Evolutionary conservation across 1,140 invertebrate genomes (phyloP), one percentile per base, ranked within the genome.

Genomic region (Caenorhabditis brenneri): DNA sequence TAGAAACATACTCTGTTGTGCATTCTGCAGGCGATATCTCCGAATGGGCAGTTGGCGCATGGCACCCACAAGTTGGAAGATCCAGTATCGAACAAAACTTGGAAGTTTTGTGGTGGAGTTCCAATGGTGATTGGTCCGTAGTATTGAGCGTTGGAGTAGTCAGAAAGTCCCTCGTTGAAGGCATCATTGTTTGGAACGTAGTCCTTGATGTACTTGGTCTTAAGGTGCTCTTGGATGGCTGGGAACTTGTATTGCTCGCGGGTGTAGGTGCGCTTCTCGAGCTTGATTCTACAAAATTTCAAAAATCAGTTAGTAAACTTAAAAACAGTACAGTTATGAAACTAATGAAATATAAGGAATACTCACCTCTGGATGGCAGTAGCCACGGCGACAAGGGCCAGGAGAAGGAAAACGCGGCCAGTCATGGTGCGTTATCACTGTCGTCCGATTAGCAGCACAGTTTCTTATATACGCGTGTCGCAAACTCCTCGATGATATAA

Each of bases 31-130:
- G 93, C 89, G 85, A 88, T 86, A 90, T 97, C 97, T 24, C 94
- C 94, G 84, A 94, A 92, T 88, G 95, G 94, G 89, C 96, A 97
- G 90, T 96, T 94, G 91, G 97, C 96, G 0, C 96, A 98, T 15
- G 97, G 97, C 82, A 99, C 94, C 97, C 97, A 99, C 33, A 99
- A 93, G 91, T 99, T 99, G 16, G 96, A 97, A 2, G 96, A 98
- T 80, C 97, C 97, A 16, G 97, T 97, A 91, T 99, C 97, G 92
- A 99, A 99, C 27, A 99, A 94, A 79, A 98, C 96, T 87, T 94
- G 92, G 98, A 97, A 84, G 96, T 86, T 92, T 92, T 99, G 97
- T 42, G 95, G 94, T 27, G 97, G 97, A 53, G 93, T 95, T 82
- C 97, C 97, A 91, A 99, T 96, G 0, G 92, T 92, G 85, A 98